A percentile compares a stretch with the other conserved stretches of the same genome.
Conservation (phyloP, 2,888 invertebrate species). For the Lepidonotus clava region DNA sequence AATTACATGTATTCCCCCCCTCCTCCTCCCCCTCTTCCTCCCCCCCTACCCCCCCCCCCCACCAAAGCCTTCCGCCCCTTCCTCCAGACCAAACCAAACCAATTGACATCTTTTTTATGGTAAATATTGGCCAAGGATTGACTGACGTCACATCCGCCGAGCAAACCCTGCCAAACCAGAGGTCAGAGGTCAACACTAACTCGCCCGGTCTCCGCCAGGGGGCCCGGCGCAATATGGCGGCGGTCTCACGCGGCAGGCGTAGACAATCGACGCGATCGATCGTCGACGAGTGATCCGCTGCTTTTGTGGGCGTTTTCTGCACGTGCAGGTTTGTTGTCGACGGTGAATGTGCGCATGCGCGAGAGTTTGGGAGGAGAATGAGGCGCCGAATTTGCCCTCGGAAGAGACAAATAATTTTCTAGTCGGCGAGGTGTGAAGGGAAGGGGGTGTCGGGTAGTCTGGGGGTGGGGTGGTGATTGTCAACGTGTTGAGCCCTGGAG, state of each 20-base stretch:
- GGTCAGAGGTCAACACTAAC: slow-evolving; percentile 17
- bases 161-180: background rate
- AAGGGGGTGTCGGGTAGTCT: background rate
- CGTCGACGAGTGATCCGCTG: background rate
- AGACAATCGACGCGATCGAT: slow-evolving; percentile 8
- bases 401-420: background rate
- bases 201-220: background rate
- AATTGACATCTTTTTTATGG: background rate
- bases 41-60: too few relatives aligned
- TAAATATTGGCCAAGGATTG: background rate
- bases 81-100: background rate
- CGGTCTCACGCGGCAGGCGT: background rate
- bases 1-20: too few relatives aligned
- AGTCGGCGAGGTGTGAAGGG: background rate
- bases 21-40: too few relatives aligned
- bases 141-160: background rate
- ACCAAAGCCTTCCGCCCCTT: background rate
- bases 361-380: background rate
- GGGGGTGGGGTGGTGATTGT: too few relatives aligned
- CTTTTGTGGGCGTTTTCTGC: background rate
- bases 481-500: too few relatives aligned
- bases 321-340: background rate
- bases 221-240: background rate
- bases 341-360: background rate
- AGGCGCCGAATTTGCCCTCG: background rate